Evolutionary conservation across 2,888 invertebrate species (phyloP).

Genomic region (Orthosia gothica): DNA sequence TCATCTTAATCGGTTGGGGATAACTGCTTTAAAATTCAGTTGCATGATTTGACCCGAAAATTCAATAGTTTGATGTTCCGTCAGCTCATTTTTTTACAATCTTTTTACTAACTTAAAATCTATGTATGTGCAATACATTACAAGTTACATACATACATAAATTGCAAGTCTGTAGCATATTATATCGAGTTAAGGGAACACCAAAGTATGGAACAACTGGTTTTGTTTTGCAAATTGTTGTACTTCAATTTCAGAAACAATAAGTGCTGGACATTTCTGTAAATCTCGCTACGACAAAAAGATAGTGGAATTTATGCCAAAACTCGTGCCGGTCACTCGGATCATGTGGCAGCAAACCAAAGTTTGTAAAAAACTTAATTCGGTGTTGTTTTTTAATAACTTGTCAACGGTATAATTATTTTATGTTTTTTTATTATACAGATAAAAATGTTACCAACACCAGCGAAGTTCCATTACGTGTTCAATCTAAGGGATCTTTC

Average conservation of each 20-base stretch:
- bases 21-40: too few species aligned
- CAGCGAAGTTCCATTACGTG: slow-evolving; percentile 98
- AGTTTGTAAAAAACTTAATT: slow-evolving; percentile 69
- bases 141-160: too few species aligned
- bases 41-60: too few species aligned
- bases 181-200: too few species aligned
- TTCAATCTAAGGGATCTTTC: slow-evolving; percentile 97
- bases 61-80: too few species aligned
- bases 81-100: too few species aligned
- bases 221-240: background rate
- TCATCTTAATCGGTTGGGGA: too few species aligned
- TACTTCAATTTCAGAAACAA: slow-evolving; percentile 90
- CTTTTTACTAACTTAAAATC: too few species aligned
- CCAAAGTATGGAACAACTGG: too few species aligned
- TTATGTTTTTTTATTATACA: slow-evolving; percentile 71
- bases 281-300: slow-evolving; percentile 93
- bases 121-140: too few species aligned
- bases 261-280: slow-evolving; percentile 96
- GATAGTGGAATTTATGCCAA: slow-evolving; percentile 93
- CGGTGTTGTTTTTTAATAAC: background rate
- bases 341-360: slow-evolving; percentile 97
- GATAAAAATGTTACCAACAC: slow-evolving; percentile 97
- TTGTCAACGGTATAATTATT: background rate
- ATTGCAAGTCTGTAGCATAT: too few species aligned
- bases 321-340: slow-evolving; percentile 95